Percentiles rank a stretch among this genome's conserved stretches.
These are phyloP conservation scores for Drosophila mettleri DNA, from an alignment of 2,888 invertebrate genomes.

Conservation along the genomic window DNA sequence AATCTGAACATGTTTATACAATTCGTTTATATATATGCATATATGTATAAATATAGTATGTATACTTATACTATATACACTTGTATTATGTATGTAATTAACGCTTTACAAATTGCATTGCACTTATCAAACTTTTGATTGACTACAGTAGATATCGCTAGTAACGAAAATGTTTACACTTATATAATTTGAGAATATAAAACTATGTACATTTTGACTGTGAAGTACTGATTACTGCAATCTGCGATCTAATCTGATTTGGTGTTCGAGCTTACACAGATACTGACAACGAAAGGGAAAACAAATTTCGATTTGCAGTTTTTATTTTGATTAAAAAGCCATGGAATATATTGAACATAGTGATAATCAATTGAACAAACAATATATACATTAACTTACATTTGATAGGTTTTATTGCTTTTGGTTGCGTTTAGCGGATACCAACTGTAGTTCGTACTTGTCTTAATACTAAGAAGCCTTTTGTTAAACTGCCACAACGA, in stretches of 20 bases:
- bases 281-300: background rate
- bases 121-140: conserved; percentile 35
- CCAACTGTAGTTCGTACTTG: conserved; percentile 50
- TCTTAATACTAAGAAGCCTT: conserved; percentile 61
- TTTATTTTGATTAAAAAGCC: conserved; percentile 1
- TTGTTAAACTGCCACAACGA: conserved; percentile 53
- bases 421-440: conserved; percentile 39
- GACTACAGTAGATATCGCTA: conserved; percentile 52
- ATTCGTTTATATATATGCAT: conserved; percentile 31
- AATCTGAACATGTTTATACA: conserved; percentile 40
- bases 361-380: background rate
- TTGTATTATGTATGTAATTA: conserved; percentile 47
- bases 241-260: conserved; percentile 1
- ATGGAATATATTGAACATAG: background rate
- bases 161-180: conserved; percentile 27
- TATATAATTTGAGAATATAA: conserved; percentile 3
- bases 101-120: conserved; percentile 51
- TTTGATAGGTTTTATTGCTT: conserved; percentile 41
- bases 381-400: conserved; percentile 8
- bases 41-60: conserved; percentile 21
- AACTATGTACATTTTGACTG: conserved; percentile 25
- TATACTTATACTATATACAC: conserved; percentile 24
- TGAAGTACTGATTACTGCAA: background rate
- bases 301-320: background rate
- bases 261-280: conserved; percentile 15